phyloP scores from a whole-genome alignment of 2,113 vertebrate species.

The Vulpes vulpes region DNA sequence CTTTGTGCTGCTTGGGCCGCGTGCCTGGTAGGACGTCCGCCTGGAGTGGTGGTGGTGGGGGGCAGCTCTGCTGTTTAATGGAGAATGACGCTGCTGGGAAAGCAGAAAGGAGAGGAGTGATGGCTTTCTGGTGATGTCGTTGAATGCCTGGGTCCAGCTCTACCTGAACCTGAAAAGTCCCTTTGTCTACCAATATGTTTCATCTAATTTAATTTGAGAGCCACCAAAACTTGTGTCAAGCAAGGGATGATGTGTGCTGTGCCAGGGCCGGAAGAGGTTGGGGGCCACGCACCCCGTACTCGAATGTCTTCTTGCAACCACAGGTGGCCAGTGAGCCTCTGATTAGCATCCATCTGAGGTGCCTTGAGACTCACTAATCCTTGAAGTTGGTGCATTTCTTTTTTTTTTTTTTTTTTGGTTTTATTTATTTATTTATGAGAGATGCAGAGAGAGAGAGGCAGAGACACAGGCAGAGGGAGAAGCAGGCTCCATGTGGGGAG shows the following conservation, averaged over 20 bases:
- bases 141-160: background rate
- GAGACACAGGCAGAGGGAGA: too few species aligned
- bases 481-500: too few species aligned
- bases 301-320: accelerated
- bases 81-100: background rate
- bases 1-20: background rate
- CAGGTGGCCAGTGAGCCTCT: background rate
- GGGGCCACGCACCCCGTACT: accelerated
- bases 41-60: background rate
- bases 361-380: background rate
- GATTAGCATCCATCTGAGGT: background rate
- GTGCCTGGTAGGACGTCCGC: accelerated
- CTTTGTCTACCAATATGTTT: background rate
- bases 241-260: accelerated
- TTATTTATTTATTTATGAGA: too few species aligned
- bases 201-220: background rate
- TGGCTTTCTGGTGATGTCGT: background rate
- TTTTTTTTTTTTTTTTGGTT: too few species aligned
- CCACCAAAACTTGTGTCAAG: background rate
- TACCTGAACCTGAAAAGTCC: background rate
- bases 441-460: too few species aligned
- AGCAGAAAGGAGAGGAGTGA: background rate
- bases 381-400: background rate
- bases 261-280: too few species aligned
- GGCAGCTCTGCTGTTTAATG: background rate